phyloP scores from a whole-genome alignment of 2,797 vertebrate genomes.

The Buceros bicornis region DNA sequence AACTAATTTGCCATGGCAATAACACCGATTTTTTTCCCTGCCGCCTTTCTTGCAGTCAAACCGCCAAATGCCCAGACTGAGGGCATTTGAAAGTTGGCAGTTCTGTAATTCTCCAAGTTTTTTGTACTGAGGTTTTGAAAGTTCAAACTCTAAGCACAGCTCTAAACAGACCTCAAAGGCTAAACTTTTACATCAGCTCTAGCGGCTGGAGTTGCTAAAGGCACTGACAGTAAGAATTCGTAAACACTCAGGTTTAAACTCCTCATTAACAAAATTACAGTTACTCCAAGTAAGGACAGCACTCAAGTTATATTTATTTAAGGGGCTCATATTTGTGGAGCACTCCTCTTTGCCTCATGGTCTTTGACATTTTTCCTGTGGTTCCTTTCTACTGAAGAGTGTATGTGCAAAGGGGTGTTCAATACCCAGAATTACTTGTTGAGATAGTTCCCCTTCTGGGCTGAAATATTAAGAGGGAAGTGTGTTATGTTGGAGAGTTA shows the following conservation, averaged over 20 bases:
- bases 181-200: neutral
- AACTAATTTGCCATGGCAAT: neutral
- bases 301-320: neutral
- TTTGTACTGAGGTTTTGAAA: neutral
- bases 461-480: neutral
- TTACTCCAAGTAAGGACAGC: neutral
- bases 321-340: neutral
- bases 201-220: neutral
- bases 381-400: neutral
- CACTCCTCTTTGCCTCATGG: neutral
- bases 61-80: neutral
- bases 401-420: neutral
- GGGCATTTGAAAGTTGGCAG: neutral
- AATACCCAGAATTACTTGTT: neutral
- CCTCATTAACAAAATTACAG: neutral
- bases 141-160: neutral
- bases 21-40: neutral
- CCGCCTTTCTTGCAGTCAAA: neutral
- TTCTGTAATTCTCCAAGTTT: neutral
- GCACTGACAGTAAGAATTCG: neutral
- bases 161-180: neutral
- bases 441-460: rapidly evolving
- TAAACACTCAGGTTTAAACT: neutral
- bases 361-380: neutral
- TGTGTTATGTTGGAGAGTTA: neutral